Evolutionary conservation across 53 echinoderm and acorn worm species (phyloP), one percentile per base, ranked within the genome.

Genomic region (Zoroaster sp.): DNA sequence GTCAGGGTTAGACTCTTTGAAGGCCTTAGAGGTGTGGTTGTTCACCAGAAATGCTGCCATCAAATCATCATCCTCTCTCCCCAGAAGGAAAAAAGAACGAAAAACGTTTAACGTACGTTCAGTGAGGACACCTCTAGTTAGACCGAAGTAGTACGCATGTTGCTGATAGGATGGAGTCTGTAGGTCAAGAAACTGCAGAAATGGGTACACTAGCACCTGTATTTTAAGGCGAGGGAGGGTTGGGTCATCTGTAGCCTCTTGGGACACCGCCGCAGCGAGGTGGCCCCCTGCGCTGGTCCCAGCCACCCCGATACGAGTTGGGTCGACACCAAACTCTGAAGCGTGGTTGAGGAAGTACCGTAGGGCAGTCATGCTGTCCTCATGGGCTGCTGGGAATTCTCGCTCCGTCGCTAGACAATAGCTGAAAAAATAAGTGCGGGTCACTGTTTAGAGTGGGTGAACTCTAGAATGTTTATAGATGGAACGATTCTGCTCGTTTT

Each of bases 201-300:
- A 25, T 11, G 96, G 96, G 73, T 96, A 94, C 30, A 93, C 34
- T 72, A 96, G 81, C 10, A 86, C 87, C 82, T 96, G 91, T n/a
- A 92, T 80, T 77, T 87, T 93, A 23, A 94, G 76, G 35, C 75
- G 82, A 9, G 88, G 93, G 35, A 94, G 83, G 43, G 73, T 37
- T 17, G 75, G 73, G 38, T 89, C 88, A 3, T 71, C 30, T 20
- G 63, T 74, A 23, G 91, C 67, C 66, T 83, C 88, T 49, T 92
- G 94, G 17, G 93, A 74, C 59, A 94, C 89, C 14, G 88, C 73
- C 3, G 96, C 89, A 17, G 94, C 75, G 4, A 94, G 69, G 65
- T 93, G 77, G 39, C 96, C 96, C 34, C 96, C 96, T 4, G 94
- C 94, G 53, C 96, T 93, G 91, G 93, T 94, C 36, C 96, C 96